Conservation (phyloP, 1,140 invertebrate species). For the Drosophila aff. region DNA sequence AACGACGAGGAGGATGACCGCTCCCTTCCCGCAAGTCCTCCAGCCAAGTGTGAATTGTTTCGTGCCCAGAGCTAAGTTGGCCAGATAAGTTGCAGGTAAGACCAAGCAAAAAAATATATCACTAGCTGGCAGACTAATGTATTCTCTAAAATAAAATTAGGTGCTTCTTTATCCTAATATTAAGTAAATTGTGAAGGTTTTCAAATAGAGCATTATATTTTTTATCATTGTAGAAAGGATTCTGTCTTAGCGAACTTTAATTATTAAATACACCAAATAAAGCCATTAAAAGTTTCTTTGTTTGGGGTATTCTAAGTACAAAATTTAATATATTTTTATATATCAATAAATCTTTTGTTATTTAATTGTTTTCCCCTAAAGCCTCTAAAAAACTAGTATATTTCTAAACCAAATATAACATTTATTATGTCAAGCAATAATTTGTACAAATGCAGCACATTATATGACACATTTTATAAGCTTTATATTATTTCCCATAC, state of each 20-base stretch:
- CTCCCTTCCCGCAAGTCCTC: conserved; percentile 4
- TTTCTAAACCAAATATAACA: background rate
- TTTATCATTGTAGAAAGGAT: background rate
- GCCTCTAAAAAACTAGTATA: background rate
- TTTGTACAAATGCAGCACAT: background rate
- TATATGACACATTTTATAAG: background rate
- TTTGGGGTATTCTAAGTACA: background rate
- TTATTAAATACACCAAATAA: background rate
- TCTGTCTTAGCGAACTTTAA: background rate
- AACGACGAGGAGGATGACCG: conserved; percentile 44
- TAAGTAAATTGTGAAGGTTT: background rate
- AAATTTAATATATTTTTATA: background rate
- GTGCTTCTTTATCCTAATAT: background rate
- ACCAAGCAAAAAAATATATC: conserved; percentile 13
- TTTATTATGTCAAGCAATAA: background rate
- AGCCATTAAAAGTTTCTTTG: background rate
- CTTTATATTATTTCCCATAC: background rate
- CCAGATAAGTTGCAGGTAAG: conserved; percentile 61
- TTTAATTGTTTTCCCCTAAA: background rate
- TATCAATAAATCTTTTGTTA: background rate
- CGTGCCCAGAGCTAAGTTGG: conserved; percentile 69
- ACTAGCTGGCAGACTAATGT: background rate
- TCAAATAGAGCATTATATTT: background rate
- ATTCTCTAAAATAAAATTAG: background rate
- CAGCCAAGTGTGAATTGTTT: conserved; percentile 79